phyloP scores from a whole-genome alignment of 2,888 invertebrate species.

The Pharmacophagus antenor region DNA sequence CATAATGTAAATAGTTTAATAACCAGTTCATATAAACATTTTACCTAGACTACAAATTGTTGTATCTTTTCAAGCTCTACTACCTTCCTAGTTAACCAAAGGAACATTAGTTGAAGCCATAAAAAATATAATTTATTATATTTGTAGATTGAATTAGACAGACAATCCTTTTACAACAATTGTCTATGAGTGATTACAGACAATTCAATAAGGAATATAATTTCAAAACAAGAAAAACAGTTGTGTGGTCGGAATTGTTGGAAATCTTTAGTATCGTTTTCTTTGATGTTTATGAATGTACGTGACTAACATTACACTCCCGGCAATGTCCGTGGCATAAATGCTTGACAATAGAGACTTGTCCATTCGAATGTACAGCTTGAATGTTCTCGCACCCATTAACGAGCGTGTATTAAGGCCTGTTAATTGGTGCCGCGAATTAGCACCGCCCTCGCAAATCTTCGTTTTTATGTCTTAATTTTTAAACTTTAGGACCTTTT shows the following conservation, averaged over 20 bases:
- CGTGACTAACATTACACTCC: slow-evolving; percentile 46
- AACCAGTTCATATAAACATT: background rate
- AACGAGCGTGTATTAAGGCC: slow-evolving; percentile 45
- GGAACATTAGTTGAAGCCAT: slow-evolving; percentile 10
- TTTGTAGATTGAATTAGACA: slow-evolving; percentile 25
- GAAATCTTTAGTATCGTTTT: slow-evolving; percentile 44
- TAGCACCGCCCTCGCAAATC: slow-evolving; percentile 58
- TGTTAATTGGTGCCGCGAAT: slow-evolving; percentile 64
- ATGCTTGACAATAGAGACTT: slow-evolving; percentile 59
- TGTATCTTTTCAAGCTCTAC: slow-evolving; percentile 2
- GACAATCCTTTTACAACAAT: slow-evolving; percentile 27
- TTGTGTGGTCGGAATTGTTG: slow-evolving; percentile 36
- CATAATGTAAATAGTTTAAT: too few relatives aligned
- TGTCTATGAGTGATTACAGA: slow-evolving; percentile 18
- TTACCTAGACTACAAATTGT: background rate
- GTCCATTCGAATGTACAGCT: slow-evolving; percentile 48
- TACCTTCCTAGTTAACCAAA: slow-evolving; percentile 1
- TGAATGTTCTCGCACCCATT: slow-evolving; percentile 42
- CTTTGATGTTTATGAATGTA: slow-evolving; percentile 52
- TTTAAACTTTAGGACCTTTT: slow-evolving; percentile 50
- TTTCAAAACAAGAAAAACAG: slow-evolving; percentile 36
- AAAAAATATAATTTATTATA: slow-evolving; percentile 16
- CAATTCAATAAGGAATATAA: slow-evolving; percentile 35
- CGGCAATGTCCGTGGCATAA: slow-evolving; percentile 51
- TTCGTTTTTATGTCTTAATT: slow-evolving; percentile 63